Evolutionary conservation across 1,140 invertebrate genomes (phyloP).

Genomic region (Tyrophagus putrescentiae): DNA sequence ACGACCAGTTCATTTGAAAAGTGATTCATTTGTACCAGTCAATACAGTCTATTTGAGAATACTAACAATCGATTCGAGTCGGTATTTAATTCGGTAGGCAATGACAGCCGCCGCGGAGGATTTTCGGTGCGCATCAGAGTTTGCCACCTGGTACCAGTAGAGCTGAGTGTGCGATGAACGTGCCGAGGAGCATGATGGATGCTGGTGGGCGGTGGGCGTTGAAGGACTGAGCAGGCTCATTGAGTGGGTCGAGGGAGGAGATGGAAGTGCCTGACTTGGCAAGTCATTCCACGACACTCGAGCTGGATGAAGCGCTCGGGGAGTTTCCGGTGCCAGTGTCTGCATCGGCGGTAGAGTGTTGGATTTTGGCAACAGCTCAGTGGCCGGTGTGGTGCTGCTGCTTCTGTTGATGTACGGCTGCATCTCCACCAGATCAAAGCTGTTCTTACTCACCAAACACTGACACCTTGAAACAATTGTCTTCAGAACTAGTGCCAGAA

Average conservation of each 20-base stretch:
- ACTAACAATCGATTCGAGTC: slow-evolving; percentile 2
- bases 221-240: too few species aligned
- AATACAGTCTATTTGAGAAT: background rate
- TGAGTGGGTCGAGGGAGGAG: too few species aligned
- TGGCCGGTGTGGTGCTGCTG: too few species aligned
- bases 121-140: background rate
- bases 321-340: background rate
- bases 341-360: background rate
- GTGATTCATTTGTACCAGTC: background rate
- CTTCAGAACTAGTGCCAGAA: background rate
- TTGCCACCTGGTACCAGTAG: background rate
- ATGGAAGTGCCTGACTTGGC: too few species aligned
- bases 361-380: background rate
- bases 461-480: background rate
- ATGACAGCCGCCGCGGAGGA: background rate
- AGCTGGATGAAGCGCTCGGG: too few species aligned
- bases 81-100: slow-evolving; percentile 3
- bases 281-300: too few species aligned
- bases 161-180: background rate
- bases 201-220: background rate
- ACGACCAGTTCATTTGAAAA: background rate
- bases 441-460: slow-evolving; percentile 3
- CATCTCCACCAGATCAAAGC: slow-evolving; percentile 5
- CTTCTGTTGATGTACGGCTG: background rate
- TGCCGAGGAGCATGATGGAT: background rate